Percentiles rank a stretch among this genome's conserved stretches.
phyloP scores from a whole-genome alignment of 2,888 invertebrate genomes.

The Ectemnius continuus region DNA sequence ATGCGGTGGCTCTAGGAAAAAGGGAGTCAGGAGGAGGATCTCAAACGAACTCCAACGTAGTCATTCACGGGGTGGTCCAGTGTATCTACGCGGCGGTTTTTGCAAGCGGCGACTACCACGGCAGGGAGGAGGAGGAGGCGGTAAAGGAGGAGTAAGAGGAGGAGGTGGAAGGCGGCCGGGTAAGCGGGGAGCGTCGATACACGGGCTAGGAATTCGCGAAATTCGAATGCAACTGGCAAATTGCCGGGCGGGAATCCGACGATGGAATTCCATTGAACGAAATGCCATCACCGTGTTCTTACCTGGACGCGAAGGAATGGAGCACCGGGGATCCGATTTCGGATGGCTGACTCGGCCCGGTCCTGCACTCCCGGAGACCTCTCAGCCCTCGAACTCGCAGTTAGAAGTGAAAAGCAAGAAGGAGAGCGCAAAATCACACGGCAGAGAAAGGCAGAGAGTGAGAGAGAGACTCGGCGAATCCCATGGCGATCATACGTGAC shows the following conservation, averaged over 20 bases:
- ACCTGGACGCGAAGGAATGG: constrained; percentile 69
- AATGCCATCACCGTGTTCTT: constrained; percentile 73
- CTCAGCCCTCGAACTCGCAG: too few relatives aligned
- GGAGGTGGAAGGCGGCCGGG: neutral
- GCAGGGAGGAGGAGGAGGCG: constrained; percentile 42
- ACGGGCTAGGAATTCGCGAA: constrained; percentile 74
- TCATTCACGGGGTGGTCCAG: constrained; percentile 66
- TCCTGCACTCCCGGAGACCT: too few relatives aligned
- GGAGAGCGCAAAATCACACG: too few relatives aligned
- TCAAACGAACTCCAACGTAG: constrained; percentile 53
- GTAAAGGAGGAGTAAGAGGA: constrained; percentile 36
- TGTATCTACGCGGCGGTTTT: constrained; percentile 66
- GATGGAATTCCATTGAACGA: constrained; percentile 71
- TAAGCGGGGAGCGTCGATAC: constrained; percentile 53
- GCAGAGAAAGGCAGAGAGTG: neutral
- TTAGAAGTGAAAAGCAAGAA: too few relatives aligned
- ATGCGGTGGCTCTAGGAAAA: too few relatives aligned
- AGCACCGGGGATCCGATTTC: constrained; percentile 61
- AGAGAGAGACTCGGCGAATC: neutral
- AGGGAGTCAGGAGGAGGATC: constrained; percentile 16
- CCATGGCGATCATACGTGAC: constrained; percentile 49
- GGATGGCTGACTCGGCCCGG: constrained; percentile 30
- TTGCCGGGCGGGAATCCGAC: constrained; percentile 70
- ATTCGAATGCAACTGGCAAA: constrained; percentile 74
- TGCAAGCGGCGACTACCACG: constrained; percentile 52